Evolutionary conservation across 1,140 invertebrate genomes (phyloP).

Genomic region (Ceratina japonica): DNA sequence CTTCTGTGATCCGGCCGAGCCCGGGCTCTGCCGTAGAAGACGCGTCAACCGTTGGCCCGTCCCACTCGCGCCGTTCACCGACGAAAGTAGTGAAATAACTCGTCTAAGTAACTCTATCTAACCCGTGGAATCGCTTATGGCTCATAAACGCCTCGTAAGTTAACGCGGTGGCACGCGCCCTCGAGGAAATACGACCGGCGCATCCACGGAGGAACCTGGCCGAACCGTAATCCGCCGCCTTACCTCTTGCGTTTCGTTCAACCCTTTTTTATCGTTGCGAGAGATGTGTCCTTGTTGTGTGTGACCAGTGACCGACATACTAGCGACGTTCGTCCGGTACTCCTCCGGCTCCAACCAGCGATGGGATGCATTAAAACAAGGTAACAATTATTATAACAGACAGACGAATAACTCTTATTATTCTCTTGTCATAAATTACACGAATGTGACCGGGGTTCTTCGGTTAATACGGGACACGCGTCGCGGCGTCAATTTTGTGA

Average conservation of each 20-base stretch:
- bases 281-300: not conserved
- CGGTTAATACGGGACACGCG: constrained; percentile 14
- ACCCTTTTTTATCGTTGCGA: no score
- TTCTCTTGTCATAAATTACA: not conserved
- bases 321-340: not conserved
- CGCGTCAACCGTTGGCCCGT: constrained; percentile 59
- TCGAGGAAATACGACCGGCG: constrained; percentile 61
- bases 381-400: constrained; percentile 2
- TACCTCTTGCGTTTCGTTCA: not conserved
- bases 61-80: constrained; percentile 47
- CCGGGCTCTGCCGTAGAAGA: constrained; percentile 51
- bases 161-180: constrained; percentile 75
- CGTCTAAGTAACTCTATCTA: constrained; percentile 74
- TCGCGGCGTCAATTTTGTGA: constrained; percentile 43
- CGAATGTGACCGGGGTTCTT: constrained; percentile 2
- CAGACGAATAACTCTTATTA: not conserved
- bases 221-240: not conserved
- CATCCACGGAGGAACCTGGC: not conserved
- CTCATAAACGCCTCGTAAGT: constrained; percentile 79
- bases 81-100: constrained; percentile 75
- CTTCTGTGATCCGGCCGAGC: constrained; percentile 75
- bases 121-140: constrained; percentile 74
- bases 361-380: not conserved
- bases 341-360: not conserved
- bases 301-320: constrained; percentile 21